Evolutionary conservation across 2,797 vertebrate species (phyloP).

Genomic region (Bradypodion pumilum): DNA sequence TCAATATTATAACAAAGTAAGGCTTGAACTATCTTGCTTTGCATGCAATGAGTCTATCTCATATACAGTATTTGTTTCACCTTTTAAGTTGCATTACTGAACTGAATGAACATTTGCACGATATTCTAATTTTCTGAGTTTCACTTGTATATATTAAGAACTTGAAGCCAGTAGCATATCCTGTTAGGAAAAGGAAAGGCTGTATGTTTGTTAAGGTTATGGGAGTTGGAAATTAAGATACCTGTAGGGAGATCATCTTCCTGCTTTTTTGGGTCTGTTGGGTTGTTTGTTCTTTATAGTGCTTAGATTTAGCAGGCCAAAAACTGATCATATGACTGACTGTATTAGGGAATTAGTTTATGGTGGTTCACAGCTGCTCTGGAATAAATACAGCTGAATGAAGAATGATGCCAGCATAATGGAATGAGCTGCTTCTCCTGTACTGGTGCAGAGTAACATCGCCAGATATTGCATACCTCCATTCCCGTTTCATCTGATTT

Average conservation of each 20-base stretch:
- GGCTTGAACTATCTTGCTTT: too few relatives aligned
- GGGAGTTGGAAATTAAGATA: not conserved
- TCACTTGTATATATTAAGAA: not conserved
- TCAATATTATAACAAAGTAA: too few relatives aligned
- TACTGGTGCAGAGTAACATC: not conserved
- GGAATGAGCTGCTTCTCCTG: not conserved
- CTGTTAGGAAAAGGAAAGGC: not conserved
- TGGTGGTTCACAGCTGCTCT: not conserved
- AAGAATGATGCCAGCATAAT: too few relatives aligned
- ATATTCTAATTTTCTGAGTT: too few relatives aligned
- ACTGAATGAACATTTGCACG: too few relatives aligned
- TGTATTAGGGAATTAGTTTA: not conserved
- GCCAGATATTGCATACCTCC: not conserved
- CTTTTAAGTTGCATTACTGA: too few relatives aligned
- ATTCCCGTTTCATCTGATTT: too few relatives aligned
- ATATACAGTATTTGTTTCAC: too few relatives aligned
- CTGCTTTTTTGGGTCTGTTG: not conserved
- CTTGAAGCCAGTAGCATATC: not conserved
- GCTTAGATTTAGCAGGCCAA: not conserved
- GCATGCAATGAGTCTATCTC: too few relatives aligned
- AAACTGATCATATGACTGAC: not conserved
- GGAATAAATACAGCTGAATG: too few relatives aligned
- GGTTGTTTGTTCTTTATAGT: not conserved
- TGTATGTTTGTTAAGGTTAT: not conserved
- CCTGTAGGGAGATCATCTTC: not conserved